Conservation (phyloP, 30 jellyfish, hydroid and myxozoan genomes). For the Rhopilema esculentum region DNA sequence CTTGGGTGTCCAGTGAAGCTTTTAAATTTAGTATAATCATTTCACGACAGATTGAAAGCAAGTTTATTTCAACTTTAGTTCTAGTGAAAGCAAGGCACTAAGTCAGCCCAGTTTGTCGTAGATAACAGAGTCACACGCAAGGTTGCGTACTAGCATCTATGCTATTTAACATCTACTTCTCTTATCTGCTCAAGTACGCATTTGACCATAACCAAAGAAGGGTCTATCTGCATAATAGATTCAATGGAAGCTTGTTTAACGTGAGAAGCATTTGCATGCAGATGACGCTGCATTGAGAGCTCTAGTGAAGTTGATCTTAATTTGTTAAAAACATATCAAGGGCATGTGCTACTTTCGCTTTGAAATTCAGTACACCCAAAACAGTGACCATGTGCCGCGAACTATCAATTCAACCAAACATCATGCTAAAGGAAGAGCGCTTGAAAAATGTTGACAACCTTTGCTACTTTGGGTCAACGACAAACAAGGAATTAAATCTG, state of each 20-base stretch:
- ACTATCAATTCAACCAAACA: constrained; percentile 11
- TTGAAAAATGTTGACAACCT: constrained; percentile 18
- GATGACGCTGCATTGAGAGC: constrained; percentile 25
- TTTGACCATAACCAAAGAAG: not conserved
- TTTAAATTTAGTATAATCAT: constrained; percentile 1
- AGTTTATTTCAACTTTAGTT: no score
- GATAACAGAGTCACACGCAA: constrained; percentile 20
- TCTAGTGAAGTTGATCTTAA: constrained; percentile 2
- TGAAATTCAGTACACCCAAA: constrained; percentile 10
- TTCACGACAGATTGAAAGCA: constrained; percentile 43
- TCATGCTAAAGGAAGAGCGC: constrained; percentile 6
- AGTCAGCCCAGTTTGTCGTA: constrained; percentile 14
- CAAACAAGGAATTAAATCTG: constrained; percentile 17
- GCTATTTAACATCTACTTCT: constrained; percentile 38
- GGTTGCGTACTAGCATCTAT: constrained; percentile 35
- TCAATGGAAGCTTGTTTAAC: constrained; percentile 21
- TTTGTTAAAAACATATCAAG: constrained; percentile 4
- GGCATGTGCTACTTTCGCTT: constrained; percentile 19
- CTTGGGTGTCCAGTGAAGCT: constrained; percentile 22
- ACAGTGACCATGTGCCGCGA: constrained; percentile 14
- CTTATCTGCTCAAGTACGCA: constrained; percentile 14
- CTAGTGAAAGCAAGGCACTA: not conserved
- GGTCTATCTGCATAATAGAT: constrained; percentile 2
- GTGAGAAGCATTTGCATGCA: constrained; percentile 7
- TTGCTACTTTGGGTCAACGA: constrained; percentile 48